A percentile compares a stretch with the other conserved stretches of the same genome.
Conservation (phyloP, 2,797 vertebrate genomes). For the Neosilurus mollespiculum region DNA sequence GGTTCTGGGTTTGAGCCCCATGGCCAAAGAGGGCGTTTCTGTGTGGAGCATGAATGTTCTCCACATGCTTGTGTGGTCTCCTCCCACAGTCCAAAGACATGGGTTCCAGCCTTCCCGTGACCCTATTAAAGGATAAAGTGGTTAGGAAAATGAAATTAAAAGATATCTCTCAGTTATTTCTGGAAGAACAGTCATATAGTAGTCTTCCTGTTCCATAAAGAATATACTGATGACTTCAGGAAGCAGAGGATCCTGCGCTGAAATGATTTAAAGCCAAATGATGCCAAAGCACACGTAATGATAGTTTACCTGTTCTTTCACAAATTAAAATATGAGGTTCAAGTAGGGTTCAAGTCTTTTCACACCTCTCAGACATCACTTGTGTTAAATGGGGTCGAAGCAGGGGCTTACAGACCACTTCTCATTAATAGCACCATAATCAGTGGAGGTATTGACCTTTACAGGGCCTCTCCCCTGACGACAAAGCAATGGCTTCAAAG, state of each 20-base stretch:
- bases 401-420: conserved; percentile 59
- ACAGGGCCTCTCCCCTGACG: conserved; percentile 60
- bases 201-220: neutral
- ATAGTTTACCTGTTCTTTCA: conserved; percentile 29
- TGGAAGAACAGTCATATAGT: neutral
- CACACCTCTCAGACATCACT: conserved; percentile 41
- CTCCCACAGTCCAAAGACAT: too few species aligned
- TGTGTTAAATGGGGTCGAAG: conserved; percentile 52
- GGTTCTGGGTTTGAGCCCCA: too few species aligned
- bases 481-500: conserved; percentile 64
- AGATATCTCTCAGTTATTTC: neutral
- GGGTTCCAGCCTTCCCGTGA: too few species aligned
- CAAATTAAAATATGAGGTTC: conserved; percentile 39
- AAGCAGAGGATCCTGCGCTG: neutral
- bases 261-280: conserved; percentile 15
- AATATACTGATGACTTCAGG: neutral
- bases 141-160: too few species aligned
- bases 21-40: too few species aligned
- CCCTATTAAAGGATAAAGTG: too few species aligned
- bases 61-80: too few species aligned
- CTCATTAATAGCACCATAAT: conserved; percentile 66
- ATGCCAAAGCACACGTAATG: conserved; percentile 29
- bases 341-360: conserved; percentile 48
- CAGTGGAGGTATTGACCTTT: conserved; percentile 65
- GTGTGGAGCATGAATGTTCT: too few species aligned